These are phyloP conservation scores for Platyscapa corneri DNA, from an alignment of 1,140 invertebrate genomes.

Conservation along the genomic window DNA sequence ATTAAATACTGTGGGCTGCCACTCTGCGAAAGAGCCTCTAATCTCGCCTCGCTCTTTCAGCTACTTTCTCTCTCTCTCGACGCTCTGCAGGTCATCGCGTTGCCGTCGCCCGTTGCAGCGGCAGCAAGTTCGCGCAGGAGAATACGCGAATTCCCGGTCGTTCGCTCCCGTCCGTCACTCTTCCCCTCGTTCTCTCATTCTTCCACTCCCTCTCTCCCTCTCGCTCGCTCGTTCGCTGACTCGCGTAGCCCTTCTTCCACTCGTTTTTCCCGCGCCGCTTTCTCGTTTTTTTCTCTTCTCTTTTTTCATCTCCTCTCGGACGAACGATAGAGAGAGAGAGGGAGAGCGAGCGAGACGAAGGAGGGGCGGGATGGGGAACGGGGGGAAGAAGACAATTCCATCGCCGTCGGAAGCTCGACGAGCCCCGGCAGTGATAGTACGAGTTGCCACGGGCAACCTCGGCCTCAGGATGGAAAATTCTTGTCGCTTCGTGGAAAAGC, in stretches of 20 bases:
- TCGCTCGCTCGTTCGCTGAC: slow-evolving; percentile 14
- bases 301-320: slow-evolving; percentile 58
- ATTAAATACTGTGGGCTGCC: too few species aligned
- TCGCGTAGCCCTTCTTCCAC: slow-evolving; percentile 34
- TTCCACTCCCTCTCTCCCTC: slow-evolving; percentile 51
- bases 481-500: slow-evolving; percentile 62
- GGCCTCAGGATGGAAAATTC: slow-evolving; percentile 62
- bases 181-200: slow-evolving; percentile 49
- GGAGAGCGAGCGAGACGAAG: slow-evolving; percentile 5
- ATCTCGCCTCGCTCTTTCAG: neutral
- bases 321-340: slow-evolving; percentile 22
- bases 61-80: neutral
- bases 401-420: slow-evolving; percentile 59
- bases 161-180: slow-evolving; percentile 49
- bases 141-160: slow-evolving; percentile 66
- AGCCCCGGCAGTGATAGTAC: slow-evolving; percentile 57
- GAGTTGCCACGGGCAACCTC: slow-evolving; percentile 72
- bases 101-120: neutral
- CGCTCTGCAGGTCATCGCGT: slow-evolving; percentile 18
- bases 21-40: too few species aligned
- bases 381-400: slow-evolving; percentile 64
- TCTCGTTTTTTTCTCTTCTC: slow-evolving; percentile 56
- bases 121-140: slow-evolving; percentile 54
- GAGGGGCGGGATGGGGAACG: neutral
- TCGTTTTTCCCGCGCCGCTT: slow-evolving; percentile 57